Conservation (phyloP, 1,140 invertebrate genomes). For the Neodiprion pinetum region DNA sequence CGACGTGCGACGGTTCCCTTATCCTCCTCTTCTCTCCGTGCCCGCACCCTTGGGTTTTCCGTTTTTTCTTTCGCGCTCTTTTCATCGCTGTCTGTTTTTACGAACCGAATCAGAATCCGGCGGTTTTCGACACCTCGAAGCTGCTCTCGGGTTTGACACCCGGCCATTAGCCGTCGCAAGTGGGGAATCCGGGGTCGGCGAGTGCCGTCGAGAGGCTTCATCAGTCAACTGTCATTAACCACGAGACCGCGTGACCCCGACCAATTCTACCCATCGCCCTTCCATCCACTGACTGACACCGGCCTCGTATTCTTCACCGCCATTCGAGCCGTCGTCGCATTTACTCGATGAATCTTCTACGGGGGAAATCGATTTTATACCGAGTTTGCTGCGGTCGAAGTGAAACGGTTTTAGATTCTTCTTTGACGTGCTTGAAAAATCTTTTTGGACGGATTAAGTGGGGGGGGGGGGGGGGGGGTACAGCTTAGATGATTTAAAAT, state of each 20-base stretch:
- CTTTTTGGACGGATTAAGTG: too few relatives aligned
- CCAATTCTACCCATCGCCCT: slow-evolving; percentile 11
- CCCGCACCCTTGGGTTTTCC: background rate
- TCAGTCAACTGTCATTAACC: slow-evolving; percentile 45
- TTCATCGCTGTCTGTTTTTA: background rate
- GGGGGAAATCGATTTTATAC: too few relatives aligned
- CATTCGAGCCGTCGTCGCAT: slow-evolving; percentile 26
- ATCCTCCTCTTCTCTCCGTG: background rate
- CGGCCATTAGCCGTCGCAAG: background rate
- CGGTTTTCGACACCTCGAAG: background rate
- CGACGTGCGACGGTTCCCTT: slow-evolving; percentile 1
- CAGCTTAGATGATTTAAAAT: too few relatives aligned
- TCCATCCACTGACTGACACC: slow-evolving; percentile 17
- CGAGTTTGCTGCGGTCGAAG: too few relatives aligned
- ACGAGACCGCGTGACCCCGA: slow-evolving; percentile 28
- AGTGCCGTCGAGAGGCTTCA: slow-evolving; percentile 31
- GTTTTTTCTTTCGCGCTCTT: background rate
- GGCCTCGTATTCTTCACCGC: slow-evolving; percentile 3
- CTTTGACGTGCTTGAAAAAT: too few relatives aligned
- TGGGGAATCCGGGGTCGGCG: background rate
- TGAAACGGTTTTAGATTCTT: too few relatives aligned
- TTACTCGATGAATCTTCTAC: slow-evolving; percentile 20
- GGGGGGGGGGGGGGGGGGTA: too few relatives aligned
- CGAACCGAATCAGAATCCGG: background rate
- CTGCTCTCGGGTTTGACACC: background rate